Conservation (phyloP, 2,888 invertebrate genomes). For the Chironomus tentans region DNA sequence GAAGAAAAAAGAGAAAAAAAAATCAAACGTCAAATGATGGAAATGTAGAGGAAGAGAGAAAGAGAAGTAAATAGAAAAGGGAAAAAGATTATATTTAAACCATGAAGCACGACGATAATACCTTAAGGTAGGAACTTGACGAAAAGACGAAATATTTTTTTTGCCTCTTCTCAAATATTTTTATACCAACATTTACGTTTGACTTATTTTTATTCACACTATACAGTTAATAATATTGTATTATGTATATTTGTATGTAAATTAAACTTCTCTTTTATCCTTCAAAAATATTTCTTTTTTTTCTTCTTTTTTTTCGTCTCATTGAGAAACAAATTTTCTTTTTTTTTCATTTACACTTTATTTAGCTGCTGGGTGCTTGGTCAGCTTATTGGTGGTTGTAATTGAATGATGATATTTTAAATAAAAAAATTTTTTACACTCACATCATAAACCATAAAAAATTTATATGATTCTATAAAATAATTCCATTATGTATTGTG, state of each 20-base stretch:
- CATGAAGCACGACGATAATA: constrained; percentile 2
- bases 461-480: background rate
- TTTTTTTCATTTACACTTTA: no score
- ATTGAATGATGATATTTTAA: background rate
- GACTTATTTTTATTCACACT: constrained; percentile 2
- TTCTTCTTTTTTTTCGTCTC: no score
- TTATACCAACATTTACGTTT: background rate
- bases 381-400: background rate
- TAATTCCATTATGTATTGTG: constrained; percentile 18
- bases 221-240: background rate
- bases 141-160: background rate
- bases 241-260: background rate
- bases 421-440: no score
- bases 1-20: background rate
- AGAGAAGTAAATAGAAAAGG: background rate
- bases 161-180: background rate
- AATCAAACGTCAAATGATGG: background rate
- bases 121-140: constrained; percentile 9
- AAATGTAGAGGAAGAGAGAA: background rate
- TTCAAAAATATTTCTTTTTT: background rate
- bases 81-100: constrained; percentile 15
- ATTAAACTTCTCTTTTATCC: background rate
- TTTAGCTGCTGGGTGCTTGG: background rate
- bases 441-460: background rate
- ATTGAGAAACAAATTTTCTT: no score